Base-by-base conservation (phyloP, 1,140 invertebrate species). In the Drosophila pachea region DNA sequence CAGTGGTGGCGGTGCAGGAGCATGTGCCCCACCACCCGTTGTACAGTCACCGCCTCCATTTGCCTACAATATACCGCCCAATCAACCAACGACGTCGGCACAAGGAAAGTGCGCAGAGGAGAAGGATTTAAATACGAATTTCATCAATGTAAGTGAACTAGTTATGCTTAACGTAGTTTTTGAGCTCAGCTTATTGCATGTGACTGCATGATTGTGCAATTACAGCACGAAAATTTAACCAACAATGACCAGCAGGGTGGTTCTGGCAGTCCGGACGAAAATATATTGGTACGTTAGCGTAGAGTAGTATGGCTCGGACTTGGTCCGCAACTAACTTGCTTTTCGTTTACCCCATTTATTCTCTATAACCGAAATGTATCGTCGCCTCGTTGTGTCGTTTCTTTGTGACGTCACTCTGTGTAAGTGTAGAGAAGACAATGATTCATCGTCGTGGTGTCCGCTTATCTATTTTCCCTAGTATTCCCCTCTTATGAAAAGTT, bases 11-110 rank as follows among this genome's bases (percentile, higher is more conserved):
- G 62, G 49, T 3, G 71, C 47, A 33, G 54, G 12, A 0, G 59
- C 66, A n/a, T 62, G 59, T 68, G 76, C 40, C 12, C 75, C 61
- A 50, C 49, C 38, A 43, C 32, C 36, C 2, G 47, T 63, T 4
- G 60, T 73, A 60, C 67, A 90, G 87, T 89, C 91, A 68, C 89
- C 91, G 45, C 87, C 90, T 58, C 91, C 92, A 12, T 93, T 94
- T 89, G 92, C 92, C 0, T 95, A 95, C 69, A 94, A 95, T 71
- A 93, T 95, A 84, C 94, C 94, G 71, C 92, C 92, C 7, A 90
- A 90, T 58, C 90, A 75, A 11, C 9, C 60, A 22, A 48, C 65
- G 8, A 40, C 64, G 14, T 49, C 73, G 11, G 35, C 78, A 40
- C 75, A 90, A 71, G 81, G 87, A 78, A 81, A 74, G 91, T 86